Conservation (phyloP, 1,140 invertebrate species). For the Bombus soroeensis region DNA sequence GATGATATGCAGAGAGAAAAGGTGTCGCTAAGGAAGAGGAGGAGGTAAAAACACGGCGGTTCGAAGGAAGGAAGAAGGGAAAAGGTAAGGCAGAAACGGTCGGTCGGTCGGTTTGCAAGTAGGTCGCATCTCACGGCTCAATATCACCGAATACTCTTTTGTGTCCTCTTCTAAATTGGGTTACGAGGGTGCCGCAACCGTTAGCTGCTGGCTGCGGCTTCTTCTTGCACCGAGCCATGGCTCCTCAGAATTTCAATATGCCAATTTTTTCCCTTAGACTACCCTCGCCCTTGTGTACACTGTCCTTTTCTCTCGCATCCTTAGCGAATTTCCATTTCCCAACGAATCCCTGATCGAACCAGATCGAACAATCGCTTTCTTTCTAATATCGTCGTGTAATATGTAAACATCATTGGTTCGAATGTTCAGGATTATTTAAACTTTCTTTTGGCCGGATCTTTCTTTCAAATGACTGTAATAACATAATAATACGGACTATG, state of each 20-base stretch:
- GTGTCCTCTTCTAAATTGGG: constrained; percentile 77
- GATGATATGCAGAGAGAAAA: not conserved
- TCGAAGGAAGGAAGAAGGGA: constrained; percentile 43
- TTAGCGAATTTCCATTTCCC: not conserved
- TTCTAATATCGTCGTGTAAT: too few species aligned
- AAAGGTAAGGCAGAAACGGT: constrained; percentile 67
- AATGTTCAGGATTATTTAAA: too few species aligned
- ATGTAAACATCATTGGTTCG: too few species aligned
- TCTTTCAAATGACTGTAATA: too few species aligned
- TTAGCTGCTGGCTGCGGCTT: constrained; percentile 51
- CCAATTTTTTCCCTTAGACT: constrained; percentile 26
- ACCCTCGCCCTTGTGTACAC: not conserved
- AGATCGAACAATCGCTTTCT: not conserved
- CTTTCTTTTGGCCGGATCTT: too few species aligned
- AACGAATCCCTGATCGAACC: not conserved
- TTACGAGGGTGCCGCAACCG: constrained; percentile 69
- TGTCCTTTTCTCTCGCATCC: not conserved
- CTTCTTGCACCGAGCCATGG: constrained; percentile 29
- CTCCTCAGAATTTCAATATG: constrained; percentile 51
- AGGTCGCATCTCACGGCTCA: constrained; percentile 79
- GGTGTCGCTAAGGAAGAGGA: not conserved
- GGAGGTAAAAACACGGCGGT: constrained; percentile 11
- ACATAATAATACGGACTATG: too few species aligned
- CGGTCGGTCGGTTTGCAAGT: constrained; percentile 74
- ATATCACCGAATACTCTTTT: constrained; percentile 80